phyloP scores from a whole-genome alignment of 2,113 vertebrate genomes.

The Ciconia boyciana region DNA sequence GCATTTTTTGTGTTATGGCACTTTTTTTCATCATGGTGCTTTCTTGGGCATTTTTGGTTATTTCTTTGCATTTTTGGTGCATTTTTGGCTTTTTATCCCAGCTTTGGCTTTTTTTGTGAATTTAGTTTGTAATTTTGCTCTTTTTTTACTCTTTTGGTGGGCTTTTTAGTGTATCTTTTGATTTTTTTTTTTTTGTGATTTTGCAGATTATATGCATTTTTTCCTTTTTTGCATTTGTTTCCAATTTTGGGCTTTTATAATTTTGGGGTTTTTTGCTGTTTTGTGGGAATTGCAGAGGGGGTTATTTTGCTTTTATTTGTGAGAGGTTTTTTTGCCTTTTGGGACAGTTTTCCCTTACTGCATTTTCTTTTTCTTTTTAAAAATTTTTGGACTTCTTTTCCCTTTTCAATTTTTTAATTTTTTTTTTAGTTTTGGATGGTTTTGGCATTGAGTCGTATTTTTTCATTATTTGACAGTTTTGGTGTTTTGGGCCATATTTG shows the following conservation, averaged over 20 bases:
- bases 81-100: background rate
- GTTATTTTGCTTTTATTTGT: background rate
- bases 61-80: background rate
- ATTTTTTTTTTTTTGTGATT: background rate
- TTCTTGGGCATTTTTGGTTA: background rate
- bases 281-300: rapidly evolving
- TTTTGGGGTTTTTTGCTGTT: background rate
- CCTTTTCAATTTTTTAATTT: background rate
- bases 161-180: background rate
- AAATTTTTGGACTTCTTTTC: background rate
- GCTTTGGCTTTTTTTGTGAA: background rate
- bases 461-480: background rate
- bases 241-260: background rate
- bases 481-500: background rate
- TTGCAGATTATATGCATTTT: background rate
- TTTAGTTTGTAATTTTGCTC: background rate
- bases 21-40: background rate
- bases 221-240: background rate
- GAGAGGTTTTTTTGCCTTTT: background rate
- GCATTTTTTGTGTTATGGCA: background rate
- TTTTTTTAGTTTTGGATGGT: background rate
- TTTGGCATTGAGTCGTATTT: background rate
- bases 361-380: background rate
- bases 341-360: background rate
- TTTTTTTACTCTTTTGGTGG: background rate